Evolutionary conservation across 2,797 vertebrate species (phyloP).

Genomic region (Linurgus olivaceus): DNA sequence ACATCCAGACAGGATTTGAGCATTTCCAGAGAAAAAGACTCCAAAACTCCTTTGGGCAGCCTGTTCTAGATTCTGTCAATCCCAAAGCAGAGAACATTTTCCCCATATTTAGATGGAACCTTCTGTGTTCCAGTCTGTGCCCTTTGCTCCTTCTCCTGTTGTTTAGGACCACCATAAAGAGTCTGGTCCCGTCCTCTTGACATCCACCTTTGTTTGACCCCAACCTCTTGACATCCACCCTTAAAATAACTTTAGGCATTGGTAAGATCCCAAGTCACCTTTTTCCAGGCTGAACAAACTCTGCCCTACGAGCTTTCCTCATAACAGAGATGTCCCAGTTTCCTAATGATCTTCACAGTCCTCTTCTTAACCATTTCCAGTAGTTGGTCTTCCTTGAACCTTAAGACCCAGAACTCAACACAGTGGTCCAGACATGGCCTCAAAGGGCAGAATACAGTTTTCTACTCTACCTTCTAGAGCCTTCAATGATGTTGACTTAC

Average conservation of each 20-base stretch:
- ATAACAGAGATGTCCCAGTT: not conserved
- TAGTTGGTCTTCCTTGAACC: not conserved
- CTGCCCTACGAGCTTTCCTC: not conserved
- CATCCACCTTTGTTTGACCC: too few relatives aligned
- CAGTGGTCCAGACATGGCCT: not conserved
- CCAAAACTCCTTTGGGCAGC: not conserved
- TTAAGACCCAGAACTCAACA: not conserved
- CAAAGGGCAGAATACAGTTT: not conserved
- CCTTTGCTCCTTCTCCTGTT: not conserved
- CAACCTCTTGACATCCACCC: rapidly evolving
- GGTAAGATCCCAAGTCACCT: not conserved
- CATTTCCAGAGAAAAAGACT: not conserved
- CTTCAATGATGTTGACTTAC: not conserved
- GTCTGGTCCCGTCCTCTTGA: too few relatives aligned
- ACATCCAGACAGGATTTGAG: not conserved
- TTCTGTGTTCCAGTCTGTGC: not conserved
- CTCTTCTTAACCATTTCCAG: not conserved
- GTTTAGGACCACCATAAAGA: not conserved
- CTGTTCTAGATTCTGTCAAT: not conserved
- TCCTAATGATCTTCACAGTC: not conserved
- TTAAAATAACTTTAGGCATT: not conserved
- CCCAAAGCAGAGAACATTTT: not conserved
- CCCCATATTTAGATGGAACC: not conserved
- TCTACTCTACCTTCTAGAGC: not conserved
- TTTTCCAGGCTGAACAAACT: not conserved